phyloP scores from a whole-genome alignment of 2,888 invertebrate genomes.

The Eugnorisma glareosa region DNA sequence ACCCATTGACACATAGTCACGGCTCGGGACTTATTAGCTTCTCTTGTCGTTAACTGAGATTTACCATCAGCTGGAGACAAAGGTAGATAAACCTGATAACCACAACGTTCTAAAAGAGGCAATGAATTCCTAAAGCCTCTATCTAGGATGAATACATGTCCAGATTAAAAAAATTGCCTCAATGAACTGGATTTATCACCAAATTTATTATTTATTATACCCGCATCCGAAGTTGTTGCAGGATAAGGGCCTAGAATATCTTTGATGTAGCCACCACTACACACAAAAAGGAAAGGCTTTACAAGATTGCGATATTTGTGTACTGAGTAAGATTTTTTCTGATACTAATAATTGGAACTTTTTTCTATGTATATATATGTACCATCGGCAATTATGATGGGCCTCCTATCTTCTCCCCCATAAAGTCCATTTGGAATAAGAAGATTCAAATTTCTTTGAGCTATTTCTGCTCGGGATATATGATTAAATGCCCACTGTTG shows the following conservation, averaged over 20 bases:
- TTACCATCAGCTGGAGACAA: not conserved
- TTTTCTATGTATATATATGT: too few species aligned
- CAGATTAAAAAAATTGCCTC: not conserved
- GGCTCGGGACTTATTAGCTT: not conserved
- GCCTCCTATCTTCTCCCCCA: not conserved
- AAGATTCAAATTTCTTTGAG: constrained; percentile 30
- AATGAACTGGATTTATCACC: constrained; percentile 13
- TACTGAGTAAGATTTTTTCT: constrained; percentile 12
- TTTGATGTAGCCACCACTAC: constrained; percentile 12
- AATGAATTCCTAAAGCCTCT: too few species aligned
- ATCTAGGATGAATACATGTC: too few species aligned
- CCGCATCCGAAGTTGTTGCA: constrained; percentile 15
- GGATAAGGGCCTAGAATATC: constrained; percentile 18
- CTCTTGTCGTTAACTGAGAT: constrained; percentile 1
- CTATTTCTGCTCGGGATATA: constrained; percentile 24
- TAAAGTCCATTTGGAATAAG: constrained; percentile 19
- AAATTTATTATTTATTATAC: constrained; percentile 25
- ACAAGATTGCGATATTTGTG: constrained; percentile 19
- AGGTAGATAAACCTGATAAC: not conserved
- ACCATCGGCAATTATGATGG: too few species aligned
- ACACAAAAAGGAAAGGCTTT: constrained; percentile 23
- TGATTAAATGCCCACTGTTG: constrained; percentile 19
- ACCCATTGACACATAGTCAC: too few species aligned
- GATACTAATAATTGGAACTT: constrained; percentile 5
- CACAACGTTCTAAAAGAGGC: too few species aligned